phyloP scores from a whole-genome alignment of 2,797 vertebrate genomes.

The Pangasius djambal region DNA sequence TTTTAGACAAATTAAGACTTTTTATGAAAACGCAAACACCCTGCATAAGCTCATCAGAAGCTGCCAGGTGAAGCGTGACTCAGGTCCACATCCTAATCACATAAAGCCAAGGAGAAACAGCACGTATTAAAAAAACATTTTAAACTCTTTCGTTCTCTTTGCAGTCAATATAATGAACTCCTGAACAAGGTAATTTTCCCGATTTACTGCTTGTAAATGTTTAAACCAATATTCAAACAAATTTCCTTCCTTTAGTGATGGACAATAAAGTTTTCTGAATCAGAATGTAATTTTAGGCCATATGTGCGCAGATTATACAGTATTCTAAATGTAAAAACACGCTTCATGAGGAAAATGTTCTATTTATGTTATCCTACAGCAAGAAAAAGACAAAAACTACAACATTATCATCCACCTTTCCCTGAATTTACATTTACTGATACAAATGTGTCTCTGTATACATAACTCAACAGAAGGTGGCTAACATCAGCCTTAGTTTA shows the following conservation, averaged over 20 bases:
- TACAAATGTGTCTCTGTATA: neutral
- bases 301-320: neutral
- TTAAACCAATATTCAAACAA: neutral
- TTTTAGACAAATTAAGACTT: constrained; percentile 5
- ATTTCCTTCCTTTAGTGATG: neutral
- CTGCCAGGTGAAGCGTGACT: neutral
- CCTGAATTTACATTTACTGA: neutral
- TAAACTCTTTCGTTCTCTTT: neutral
- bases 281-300: neutral
- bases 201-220: neutral
- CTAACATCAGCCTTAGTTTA: neutral
- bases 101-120: neutral
- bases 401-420: neutral
- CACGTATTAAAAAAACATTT: neutral
- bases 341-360: neutral
- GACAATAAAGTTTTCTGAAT: neutral
- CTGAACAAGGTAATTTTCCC: neutral
- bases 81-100: neutral
- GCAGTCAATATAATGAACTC: neutral
- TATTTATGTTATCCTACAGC: neutral
- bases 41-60: neutral
- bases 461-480: neutral
- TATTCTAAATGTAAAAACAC: neutral
- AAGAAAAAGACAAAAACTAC: neutral
- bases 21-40: neutral